Percentiles rank a stretch among this genome's conserved stretches.
These are phyloP conservation scores for Drosophila aldrichi DNA, from an alignment of 2,888 invertebrate species.

Conservation along the genomic window DNA sequence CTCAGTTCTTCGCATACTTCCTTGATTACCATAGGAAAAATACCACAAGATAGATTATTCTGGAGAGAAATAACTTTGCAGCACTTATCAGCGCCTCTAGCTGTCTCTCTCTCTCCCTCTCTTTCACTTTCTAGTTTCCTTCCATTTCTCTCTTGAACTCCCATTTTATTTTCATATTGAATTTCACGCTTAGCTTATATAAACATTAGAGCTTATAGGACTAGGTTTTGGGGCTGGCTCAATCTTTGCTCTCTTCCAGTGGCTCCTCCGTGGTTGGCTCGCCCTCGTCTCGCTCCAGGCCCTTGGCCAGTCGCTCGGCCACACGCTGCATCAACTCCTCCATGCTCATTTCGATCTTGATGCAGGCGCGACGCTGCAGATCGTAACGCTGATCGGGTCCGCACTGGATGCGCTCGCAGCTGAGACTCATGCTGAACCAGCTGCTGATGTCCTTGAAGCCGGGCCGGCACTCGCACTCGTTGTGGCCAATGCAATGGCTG, in stretches of 20 bases:
- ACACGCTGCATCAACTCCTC: constrained; percentile 82
- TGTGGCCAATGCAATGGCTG: constrained; percentile 80
- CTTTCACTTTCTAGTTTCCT: background rate
- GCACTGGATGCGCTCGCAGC: constrained; percentile 78
- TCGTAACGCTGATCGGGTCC: constrained; percentile 79
- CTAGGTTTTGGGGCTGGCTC: background rate
- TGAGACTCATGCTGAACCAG: constrained; percentile 68
- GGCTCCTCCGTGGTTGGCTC: constrained; percentile 24
- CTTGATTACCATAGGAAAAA: constrained; percentile 5
- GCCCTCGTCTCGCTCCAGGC: constrained; percentile 32
- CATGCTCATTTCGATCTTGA: constrained; percentile 81
- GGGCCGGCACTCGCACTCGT: constrained; percentile 83
- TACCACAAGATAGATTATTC: background rate
- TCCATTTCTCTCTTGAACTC: too few species aligned
- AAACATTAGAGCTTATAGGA: background rate
- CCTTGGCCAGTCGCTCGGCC: constrained; percentile 72
- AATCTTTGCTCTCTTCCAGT: constrained; percentile 6
- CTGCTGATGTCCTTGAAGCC: constrained; percentile 81
- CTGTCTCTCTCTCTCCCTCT: background rate
- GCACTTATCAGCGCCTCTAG: background rate
- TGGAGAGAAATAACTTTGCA: background rate
- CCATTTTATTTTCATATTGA: constrained; percentile 21
- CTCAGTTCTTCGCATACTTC: too few species aligned
- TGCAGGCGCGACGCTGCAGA: constrained; percentile 59
- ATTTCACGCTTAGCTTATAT: constrained; percentile 3